Conservation (phyloP, 2,797 vertebrate species). For the Triplophysa bombifrons region DNA sequence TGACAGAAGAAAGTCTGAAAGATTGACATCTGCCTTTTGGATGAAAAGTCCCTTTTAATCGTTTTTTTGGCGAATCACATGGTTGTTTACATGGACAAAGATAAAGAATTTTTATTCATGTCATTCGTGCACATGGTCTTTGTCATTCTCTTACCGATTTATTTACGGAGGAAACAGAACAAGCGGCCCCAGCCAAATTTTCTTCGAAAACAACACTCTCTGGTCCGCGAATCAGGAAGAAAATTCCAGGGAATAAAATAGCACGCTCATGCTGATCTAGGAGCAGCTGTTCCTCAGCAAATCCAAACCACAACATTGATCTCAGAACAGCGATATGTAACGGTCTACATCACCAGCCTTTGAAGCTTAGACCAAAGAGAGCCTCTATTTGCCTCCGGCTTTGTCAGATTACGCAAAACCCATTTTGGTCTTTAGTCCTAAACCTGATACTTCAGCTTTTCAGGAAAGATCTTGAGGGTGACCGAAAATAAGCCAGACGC, state of each 20-base stretch:
- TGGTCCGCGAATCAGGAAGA: slow-evolving; percentile 9
- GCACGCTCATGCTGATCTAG: slow-evolving; percentile 39
- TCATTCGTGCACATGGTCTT: neutral
- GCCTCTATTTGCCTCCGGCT: slow-evolving; percentile 29
- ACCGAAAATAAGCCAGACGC: slow-evolving; percentile 32
- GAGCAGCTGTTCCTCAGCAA: slow-evolving; percentile 31
- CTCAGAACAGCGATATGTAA: slow-evolving; percentile 34
- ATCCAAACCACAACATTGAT: slow-evolving; percentile 32
- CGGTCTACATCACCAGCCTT: slow-evolving; percentile 37
- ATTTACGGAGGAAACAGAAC: neutral
- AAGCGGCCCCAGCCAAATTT: neutral
- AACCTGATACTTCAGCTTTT: slow-evolving; percentile 56
- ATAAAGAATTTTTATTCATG: neutral
- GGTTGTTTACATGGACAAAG: neutral
- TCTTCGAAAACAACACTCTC: slow-evolving; percentile 17
- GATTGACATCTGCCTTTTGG: neutral
- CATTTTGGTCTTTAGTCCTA: slow-evolving; percentile 54
- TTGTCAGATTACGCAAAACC: slow-evolving; percentile 51
- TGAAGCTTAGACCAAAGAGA: slow-evolving; percentile 54
- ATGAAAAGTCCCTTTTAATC: neutral
- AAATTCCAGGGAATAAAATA: slow-evolving; percentile 40
- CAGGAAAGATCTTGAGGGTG: slow-evolving; percentile 46
- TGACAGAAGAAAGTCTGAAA: neutral
- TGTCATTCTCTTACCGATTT: neutral
- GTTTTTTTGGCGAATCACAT: neutral